Evolutionary conservation across 1,140 invertebrate species (phyloP).

Genomic region (Pogonomyrmex californicus): DNA sequence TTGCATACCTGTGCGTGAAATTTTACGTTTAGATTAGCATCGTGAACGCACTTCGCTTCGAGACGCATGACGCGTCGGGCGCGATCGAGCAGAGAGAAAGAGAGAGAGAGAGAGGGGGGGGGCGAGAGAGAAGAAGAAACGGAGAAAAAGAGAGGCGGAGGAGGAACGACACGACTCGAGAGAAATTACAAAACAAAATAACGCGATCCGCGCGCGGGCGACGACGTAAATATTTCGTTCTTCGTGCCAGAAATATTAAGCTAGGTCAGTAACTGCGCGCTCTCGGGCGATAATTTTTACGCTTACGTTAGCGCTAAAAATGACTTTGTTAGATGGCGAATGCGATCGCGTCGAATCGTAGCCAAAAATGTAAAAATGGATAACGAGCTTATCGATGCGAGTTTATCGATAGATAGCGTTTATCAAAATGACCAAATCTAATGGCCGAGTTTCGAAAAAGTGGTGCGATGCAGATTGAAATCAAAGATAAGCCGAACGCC

Average conservation of each 20-base stretch:
- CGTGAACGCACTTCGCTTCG: not conserved
- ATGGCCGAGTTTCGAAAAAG: conserved; percentile 14
- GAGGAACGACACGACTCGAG: not conserved
- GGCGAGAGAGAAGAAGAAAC: too few species aligned
- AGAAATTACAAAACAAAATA: conserved; percentile 32
- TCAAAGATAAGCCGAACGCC: not conserved
- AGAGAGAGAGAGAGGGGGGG: not conserved
- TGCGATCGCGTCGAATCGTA: not conserved
- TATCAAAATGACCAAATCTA: not conserved
- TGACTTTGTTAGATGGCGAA: conserved; percentile 20
- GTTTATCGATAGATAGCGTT: not conserved
- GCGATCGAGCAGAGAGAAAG: not conserved
- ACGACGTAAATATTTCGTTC: conserved; percentile 29
- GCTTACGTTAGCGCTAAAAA: conserved; percentile 61
- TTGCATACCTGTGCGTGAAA: conserved; percentile 15
- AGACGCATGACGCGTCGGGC: not conserved
- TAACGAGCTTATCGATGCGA: conserved; percentile 1
- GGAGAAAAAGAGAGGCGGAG: not conserved
- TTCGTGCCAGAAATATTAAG: conserved; percentile 51
- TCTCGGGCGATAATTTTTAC: conserved; percentile 58
- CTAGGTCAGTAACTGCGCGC: conserved; percentile 58
- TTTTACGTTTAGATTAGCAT: conserved; percentile 44
- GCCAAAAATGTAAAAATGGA: conserved; percentile 8
- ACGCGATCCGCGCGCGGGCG: not conserved
- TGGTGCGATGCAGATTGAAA: not conserved